phyloP scores from a whole-genome alignment of 2,888 invertebrate genomes.

The Euproctis similis region DNA sequence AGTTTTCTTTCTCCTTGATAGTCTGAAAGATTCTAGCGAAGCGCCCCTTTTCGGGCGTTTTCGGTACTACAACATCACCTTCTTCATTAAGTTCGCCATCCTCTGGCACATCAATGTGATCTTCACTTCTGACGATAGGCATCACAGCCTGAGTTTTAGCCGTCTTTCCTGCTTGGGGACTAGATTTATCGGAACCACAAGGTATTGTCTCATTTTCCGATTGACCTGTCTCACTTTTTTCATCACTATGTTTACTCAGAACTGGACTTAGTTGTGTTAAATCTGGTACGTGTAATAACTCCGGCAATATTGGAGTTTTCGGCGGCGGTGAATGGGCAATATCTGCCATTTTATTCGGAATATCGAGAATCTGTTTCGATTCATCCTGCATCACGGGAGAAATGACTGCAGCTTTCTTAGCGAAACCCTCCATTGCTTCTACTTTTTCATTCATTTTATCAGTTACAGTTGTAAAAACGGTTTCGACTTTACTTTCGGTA shows the following conservation, averaged over 20 bases:
- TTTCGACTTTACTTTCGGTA: slow-evolving; percentile 31
- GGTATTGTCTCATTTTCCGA: slow-evolving; percentile 71
- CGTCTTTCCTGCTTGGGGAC: slow-evolving; percentile 55
- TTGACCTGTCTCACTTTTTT: slow-evolving; percentile 60
- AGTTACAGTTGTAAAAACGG: slow-evolving; percentile 26
- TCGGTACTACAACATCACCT: slow-evolving; percentile 52
- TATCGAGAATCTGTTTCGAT: slow-evolving; percentile 42
- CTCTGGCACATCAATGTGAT: slow-evolving; percentile 46
- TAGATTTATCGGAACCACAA: slow-evolving; percentile 67
- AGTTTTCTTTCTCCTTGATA: slow-evolving; percentile 62
- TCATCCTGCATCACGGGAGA: slow-evolving; percentile 44
- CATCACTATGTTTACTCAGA: slow-evolving; percentile 61
- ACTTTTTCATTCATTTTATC: slow-evolving; percentile 41
- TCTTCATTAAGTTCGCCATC: slow-evolving; percentile 41
- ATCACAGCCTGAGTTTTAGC: slow-evolving; percentile 67
- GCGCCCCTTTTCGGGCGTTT: slow-evolving; percentile 55
- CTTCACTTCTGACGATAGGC: slow-evolving; percentile 66
- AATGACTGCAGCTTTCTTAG: slow-evolving; percentile 48
- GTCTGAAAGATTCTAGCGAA: slow-evolving; percentile 62
- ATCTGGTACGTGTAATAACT: slow-evolving; percentile 58
- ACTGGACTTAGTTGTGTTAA: slow-evolving; percentile 56
- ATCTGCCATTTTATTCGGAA: slow-evolving; percentile 52
- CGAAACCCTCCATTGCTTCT: slow-evolving; percentile 49
- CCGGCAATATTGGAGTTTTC: slow-evolving; percentile 59
- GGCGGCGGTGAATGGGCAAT: slow-evolving; percentile 60